Percentiles rank a stretch among this genome's conserved stretches.
phyloP scores from a whole-genome alignment of 2,113 vertebrate genomes.

The Dromas ardeola region DNA sequence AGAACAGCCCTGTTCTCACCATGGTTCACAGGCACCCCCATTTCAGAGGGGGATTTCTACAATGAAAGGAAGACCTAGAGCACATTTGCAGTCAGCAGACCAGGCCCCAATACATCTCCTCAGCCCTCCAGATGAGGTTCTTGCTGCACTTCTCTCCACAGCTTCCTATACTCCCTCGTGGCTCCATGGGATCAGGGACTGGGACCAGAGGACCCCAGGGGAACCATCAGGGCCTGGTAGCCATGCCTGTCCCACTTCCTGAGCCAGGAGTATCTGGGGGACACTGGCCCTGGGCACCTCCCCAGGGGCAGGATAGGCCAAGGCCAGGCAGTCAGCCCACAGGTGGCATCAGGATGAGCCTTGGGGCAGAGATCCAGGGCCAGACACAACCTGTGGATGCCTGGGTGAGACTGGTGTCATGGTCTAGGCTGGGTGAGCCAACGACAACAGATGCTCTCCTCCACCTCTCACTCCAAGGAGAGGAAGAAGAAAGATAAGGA shows the following conservation, averaged over 20 bases:
- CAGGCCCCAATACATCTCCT: too few species aligned
- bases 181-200: background rate
- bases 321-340: background rate
- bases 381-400: background rate
- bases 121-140: background rate
- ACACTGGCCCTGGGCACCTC: background rate
- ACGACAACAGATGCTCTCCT: too few species aligned
- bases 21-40: background rate
- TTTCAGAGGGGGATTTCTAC: background rate
- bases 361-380: background rate
- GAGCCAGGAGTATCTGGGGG: background rate
- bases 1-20: fast-evolving
- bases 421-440: too few species aligned
- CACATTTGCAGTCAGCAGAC: background rate
- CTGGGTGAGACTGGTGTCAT: background rate
- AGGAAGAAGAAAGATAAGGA: too few species aligned
- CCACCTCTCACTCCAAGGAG: too few species aligned
- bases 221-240: background rate
- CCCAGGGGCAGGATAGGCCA: background rate
- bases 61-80: background rate
- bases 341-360: background rate
- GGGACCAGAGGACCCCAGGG: background rate
- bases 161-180: background rate
- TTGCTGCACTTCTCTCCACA: background rate
- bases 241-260: background rate